phyloP scores from a whole-genome alignment of 2,888 invertebrate genomes.

The Agrotis ipsilon region DNA sequence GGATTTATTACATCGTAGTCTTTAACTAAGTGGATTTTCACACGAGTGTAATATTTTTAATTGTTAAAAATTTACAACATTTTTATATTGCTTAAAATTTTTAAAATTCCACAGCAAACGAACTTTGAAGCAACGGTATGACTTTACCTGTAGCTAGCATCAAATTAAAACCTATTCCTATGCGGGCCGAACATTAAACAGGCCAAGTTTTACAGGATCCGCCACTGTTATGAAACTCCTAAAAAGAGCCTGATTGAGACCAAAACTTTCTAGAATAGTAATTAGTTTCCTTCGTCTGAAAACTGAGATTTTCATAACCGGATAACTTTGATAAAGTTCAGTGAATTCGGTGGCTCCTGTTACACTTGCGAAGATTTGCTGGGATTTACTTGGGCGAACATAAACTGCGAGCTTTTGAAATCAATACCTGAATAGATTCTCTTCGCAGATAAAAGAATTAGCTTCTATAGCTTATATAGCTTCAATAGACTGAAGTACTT shows the following conservation, averaged over 20 bases:
- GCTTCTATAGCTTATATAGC: slow-evolving; percentile 44
- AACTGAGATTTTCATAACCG: slow-evolving; percentile 77
- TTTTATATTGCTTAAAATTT: slow-evolving; percentile 10
- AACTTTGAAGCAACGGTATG: slow-evolving; percentile 39
- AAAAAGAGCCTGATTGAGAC: slow-evolving; percentile 72
- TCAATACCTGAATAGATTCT: slow-evolving; percentile 48
- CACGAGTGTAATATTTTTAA: slow-evolving; percentile 4
- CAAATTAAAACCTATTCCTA: slow-evolving; percentile 64
- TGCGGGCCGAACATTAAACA: slow-evolving; percentile 65
- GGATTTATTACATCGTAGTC: slow-evolving; percentile 19
- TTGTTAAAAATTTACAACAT: slow-evolving; percentile 12
- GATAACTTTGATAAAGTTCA: slow-evolving; percentile 73
- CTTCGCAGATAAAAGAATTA: slow-evolving; percentile 52
- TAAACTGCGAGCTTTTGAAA: slow-evolving; percentile 51
- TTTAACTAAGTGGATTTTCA: background rate
- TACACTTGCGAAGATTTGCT: slow-evolving; percentile 56
- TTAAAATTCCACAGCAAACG: slow-evolving; percentile 20
- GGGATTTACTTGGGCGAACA: slow-evolving; percentile 48
- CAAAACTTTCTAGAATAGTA: slow-evolving; percentile 76
- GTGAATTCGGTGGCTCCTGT: slow-evolving; percentile 63
- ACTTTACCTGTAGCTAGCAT: slow-evolving; percentile 57
- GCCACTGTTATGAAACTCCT: slow-evolving; percentile 64
- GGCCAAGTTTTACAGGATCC: slow-evolving; percentile 56
- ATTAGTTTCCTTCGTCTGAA: slow-evolving; percentile 74
- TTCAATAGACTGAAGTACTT: slow-evolving; percentile 59